Evolutionary conservation across 1,140 invertebrate genomes (phyloP), one percentile per base, ranked within the genome.

Genomic region (Tetragnatha versicolor): DNA sequence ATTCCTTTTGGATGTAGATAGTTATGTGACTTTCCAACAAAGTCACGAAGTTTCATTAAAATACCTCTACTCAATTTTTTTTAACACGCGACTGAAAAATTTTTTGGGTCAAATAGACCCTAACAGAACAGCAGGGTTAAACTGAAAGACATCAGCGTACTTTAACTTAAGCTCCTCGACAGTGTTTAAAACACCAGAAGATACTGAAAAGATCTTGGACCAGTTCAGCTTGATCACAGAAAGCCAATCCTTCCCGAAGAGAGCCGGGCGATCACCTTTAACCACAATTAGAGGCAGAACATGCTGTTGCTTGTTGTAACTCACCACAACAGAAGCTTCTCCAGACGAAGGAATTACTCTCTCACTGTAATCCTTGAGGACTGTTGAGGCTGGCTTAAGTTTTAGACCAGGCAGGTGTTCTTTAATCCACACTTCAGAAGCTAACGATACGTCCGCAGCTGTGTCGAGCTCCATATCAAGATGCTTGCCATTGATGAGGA

Each of bases 391-490:
- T 31, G 27, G 20, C 9, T 5, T 9, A 5, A 33, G 4, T 20
- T 31, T 20, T 7, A 20, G 9, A 10, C 22, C 7, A 7, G 51
- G 51, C 20, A 53, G 20, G 22, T 53, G 9, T 7, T 53, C 51
- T 20, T 20, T 53, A 12, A 53, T n/a, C 51, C 51, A 53, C 22
- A n/a, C 22, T 61, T 61, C 58, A 29, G 58, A 27, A 29, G 31
- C 31, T 27, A 61, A 29, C 9, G 25, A 31, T 10, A 61, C 20
- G 20, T 61, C 58, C 25, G 58, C 31, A 27, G 58, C 31, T 9
- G 58, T 61, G 20, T 61, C 58, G 14, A 61, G 31, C 29, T 61
- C 58, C 20, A 61, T 61, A 7, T 61, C 29, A 10, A 61, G 29
- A 6, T 61, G 25, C 22, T 53, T 53, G 9, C 22, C 14, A 53